A percentile compares a stretch with the other conserved stretches of the same genome.
These are phyloP conservation scores for Ophraella communa DNA, from an alignment of 2,888 invertebrate species.

Conservation along the genomic window DNA sequence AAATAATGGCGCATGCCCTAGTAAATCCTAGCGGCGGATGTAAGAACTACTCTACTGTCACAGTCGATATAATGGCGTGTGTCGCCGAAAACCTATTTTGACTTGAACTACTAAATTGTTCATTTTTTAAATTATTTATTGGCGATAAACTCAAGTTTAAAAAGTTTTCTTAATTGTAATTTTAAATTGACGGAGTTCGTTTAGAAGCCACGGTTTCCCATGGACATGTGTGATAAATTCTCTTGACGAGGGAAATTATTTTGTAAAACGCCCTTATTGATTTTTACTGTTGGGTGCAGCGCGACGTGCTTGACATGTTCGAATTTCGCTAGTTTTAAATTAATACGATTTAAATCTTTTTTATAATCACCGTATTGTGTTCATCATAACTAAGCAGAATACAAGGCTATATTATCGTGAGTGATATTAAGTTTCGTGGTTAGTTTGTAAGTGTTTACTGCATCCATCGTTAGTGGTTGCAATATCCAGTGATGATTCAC, in stretches of 20 bases:
- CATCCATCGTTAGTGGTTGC: constrained; percentile 34
- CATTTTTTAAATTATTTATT: constrained; percentile 27
- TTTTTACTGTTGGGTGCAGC: constrained; percentile 57
- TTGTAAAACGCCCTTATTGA: constrained; percentile 61
- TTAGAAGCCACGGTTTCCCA: constrained; percentile 22
- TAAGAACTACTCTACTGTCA: constrained; percentile 45
- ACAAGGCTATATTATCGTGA: constrained; percentile 33
- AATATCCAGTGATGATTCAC: constrained; percentile 42
- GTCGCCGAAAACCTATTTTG: constrained; percentile 53
- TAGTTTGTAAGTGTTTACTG: constrained; percentile 28
- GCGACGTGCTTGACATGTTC: constrained; percentile 53
- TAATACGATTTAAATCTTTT: constrained; percentile 29
- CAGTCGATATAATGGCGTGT: constrained; percentile 61
- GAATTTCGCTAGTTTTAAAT: constrained; percentile 34
- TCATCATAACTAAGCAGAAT: constrained; percentile 33
- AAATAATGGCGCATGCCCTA: constrained; percentile 37
- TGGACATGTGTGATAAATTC: constrained; percentile 37
- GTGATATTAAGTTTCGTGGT: constrained; percentile 46
- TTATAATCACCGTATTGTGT: constrained; percentile 43
- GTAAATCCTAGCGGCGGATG: constrained; percentile 52
- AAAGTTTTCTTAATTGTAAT: constrained; percentile 29
- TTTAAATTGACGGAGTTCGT: constrained; percentile 27
- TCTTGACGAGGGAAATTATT: constrained; percentile 26
- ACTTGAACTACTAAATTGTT: constrained; percentile 34
- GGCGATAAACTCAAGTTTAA: constrained; percentile 20